These are phyloP conservation scores for Macroteleia sp. DNA, from an alignment of 2,888 invertebrate species.

Conservation along the genomic window DNA sequence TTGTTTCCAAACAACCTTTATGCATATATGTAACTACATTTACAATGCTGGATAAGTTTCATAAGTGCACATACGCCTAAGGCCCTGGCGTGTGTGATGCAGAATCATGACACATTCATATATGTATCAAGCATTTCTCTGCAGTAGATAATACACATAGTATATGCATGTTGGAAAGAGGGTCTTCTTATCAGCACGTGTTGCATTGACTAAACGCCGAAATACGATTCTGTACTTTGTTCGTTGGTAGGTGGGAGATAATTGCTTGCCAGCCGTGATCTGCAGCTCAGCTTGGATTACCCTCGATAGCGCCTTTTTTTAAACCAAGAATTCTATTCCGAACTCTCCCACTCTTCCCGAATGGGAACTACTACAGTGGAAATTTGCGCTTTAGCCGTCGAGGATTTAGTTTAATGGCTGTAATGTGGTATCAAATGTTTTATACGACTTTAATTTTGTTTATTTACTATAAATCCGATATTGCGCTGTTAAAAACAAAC, in stretches of 20 bases:
- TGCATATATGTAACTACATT: conserved; percentile 26
- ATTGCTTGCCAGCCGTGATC: conserved; percentile 71
- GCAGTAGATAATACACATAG: conserved; percentile 52
- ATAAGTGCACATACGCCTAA: conserved; percentile 44
- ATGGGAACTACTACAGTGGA: conserved; percentile 28
- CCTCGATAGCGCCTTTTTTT: conserved; percentile 40
- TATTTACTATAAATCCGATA: conserved; percentile 24
- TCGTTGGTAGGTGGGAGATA: conserved; percentile 73
- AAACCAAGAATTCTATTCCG: conserved; percentile 36
- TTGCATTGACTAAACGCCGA: conserved; percentile 79
- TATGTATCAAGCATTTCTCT: conserved; percentile 56
- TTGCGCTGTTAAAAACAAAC: conserved; percentile 1
- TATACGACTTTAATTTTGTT: conserved; percentile 39
- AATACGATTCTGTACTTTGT: conserved; percentile 80
- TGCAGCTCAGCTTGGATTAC: conserved; percentile 66
- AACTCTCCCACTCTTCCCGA: conserved; percentile 17
- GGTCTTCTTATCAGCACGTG: conserved; percentile 74
- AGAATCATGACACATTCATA: conserved; percentile 43
- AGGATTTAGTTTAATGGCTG: conserved; percentile 38
- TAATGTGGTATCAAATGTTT: conserved; percentile 41
- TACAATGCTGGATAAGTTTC: conserved; percentile 34
- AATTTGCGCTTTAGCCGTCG: conserved; percentile 27
- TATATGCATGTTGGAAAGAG: conserved; percentile 53
- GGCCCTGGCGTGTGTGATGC: conserved; percentile 29
- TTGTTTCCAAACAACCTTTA: conserved; percentile 39